These are phyloP conservation scores for Rhipidura dahli DNA, from an alignment of 2,113 vertebrate genomes.

Conservation along the genomic window DNA sequence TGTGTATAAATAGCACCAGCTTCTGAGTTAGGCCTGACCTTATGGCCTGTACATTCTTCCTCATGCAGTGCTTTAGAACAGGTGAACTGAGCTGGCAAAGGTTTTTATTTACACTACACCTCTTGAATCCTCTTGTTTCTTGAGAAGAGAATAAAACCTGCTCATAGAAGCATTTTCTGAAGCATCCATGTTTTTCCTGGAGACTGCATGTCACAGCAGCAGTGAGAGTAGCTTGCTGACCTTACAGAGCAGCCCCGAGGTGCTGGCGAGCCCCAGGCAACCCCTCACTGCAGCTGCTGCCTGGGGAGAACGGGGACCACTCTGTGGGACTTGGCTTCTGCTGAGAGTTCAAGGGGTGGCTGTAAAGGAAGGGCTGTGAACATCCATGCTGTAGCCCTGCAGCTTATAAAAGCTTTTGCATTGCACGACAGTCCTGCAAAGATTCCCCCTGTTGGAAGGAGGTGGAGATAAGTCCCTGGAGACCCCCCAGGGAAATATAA, in stretches of 20 bases:
- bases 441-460: background rate
- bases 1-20: background rate
- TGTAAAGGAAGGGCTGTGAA: background rate
- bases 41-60: background rate
- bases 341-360: background rate
- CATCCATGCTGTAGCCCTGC: background rate
- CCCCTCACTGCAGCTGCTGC: background rate
- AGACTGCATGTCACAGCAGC: background rate
- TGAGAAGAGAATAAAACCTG: background rate
- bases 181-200: background rate
- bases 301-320: background rate
- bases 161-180: background rate
- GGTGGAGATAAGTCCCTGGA: background rate
- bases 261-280: background rate
- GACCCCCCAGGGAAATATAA: background rate
- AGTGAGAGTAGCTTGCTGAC: background rate
- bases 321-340: background rate
- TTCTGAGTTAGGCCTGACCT: background rate
- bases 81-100: background rate
- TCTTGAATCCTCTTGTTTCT: background rate
- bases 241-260: background rate
- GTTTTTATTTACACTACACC: background rate
- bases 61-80: background rate
- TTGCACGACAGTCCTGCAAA: background rate
- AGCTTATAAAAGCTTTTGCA: background rate